Base-by-base conservation (phyloP, 2,113 vertebrate genomes). In the Sorex fumeus region DNA sequence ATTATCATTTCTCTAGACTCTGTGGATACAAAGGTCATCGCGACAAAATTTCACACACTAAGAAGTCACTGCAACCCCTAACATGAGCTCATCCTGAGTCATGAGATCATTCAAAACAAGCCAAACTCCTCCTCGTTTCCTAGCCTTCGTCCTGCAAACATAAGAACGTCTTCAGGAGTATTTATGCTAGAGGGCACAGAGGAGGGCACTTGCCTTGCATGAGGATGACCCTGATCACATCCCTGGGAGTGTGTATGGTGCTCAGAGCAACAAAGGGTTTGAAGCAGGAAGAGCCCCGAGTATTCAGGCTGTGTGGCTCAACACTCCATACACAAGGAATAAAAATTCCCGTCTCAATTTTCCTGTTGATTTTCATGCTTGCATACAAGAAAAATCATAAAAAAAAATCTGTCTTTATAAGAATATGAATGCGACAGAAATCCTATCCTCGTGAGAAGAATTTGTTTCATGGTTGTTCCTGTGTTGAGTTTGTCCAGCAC, bases 11-110 rank as follows among this genome's bases (percentile, higher is more conserved):
- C 10, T 30, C 3, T 60, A 30, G 60, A 57, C 3, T 60, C 32
- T 84, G 13, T 69, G 91, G 83, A 78, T 45, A 87, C 13, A 23
- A 25, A 94, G 25, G 57, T 89, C 81, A 72, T 32, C 4, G 7
- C 84, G 36, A 77, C 15, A 80, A 93, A 85, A 94, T 80, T 93
- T 32, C 34, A 50, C 45, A 77, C 45, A 11, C 1, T 77, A 62
- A 34, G 70, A 87, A 92, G 9, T 57, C 53, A 28, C 27, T 50
- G 40, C 23, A 78, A 16, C 10, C 43, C n/a, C 43, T 50, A 80
- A 81, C 7, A 67, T 50, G 69, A 71, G 45, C 8, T 60, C 11
- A 36, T 90, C n/a, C 78, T 23, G 23, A 67, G 6, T 57, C 85
- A 30, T 28, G 72, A 4, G 75, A 77, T 77, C 60, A 40, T 57